Evolutionary conservation across 2,797 vertebrate species (phyloP), one percentile per base, ranked within the genome.

Genomic region (Podargus strigoides): DNA sequence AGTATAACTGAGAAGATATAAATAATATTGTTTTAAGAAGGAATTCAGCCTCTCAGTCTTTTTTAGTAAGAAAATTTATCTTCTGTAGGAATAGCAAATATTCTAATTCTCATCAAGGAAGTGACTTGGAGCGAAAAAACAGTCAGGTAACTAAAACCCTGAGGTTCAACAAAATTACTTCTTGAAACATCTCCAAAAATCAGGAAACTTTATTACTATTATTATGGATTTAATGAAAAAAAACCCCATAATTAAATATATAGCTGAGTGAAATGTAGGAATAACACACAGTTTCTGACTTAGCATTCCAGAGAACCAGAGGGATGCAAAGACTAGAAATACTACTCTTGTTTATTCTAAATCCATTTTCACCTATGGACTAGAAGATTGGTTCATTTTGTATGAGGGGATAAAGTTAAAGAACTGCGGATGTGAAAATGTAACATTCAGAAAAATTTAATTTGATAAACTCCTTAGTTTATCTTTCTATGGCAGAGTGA

Each of bases 381-480:
- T 42, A 21, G 27, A 27, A 68, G 39, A 39, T 58, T 87, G 22
- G 7, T 73, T 89, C 59, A 41, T 85, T 94, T 55, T 69, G 24
- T 39, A 9, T 16, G 42, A 85, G 21, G 6, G 55, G 50, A 89
- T 66, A 36, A 94, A 90, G n/a, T 42, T 10, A 55, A 55, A 49
- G 39, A 87, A 52, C 11, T 59, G 42, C 73, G 60, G 30, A 73
- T 41, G 52, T 18, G 59, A 16, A 90, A 93, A 87, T 22, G 21
- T 36, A 90, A 55, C 62, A 53, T 85, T 69, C 82, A 69, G 32
- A 60, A 70, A 79, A 70, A 42, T 83, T 82, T 85, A 63, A 76
- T 60, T 79, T 91, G 64, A 95, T 92, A 87, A 92, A 93, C 47
- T 78, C 68, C 10, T 67, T 67, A 55, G 55, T 92, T 91, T 95